Conservation (phyloP, 2,113 vertebrate genomes). For the Microtus ochrogaster region DNA sequence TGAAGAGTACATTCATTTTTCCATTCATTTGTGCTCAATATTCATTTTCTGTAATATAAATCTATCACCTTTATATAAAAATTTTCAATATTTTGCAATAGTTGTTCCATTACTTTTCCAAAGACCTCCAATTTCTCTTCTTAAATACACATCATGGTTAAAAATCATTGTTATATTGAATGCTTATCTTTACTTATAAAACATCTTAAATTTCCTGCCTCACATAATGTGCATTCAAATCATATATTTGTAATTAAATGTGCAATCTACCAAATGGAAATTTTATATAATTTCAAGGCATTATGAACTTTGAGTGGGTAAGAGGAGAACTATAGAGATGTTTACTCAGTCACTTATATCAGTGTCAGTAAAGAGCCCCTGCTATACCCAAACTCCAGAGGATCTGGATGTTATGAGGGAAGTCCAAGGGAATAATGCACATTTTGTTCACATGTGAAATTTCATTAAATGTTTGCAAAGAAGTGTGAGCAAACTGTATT, state of each 20-base stretch:
- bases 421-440: neutral
- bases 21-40: neutral
- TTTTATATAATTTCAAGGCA: slow-evolving; percentile 21
- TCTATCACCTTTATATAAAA: neutral
- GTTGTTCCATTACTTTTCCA: neutral
- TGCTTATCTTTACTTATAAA: neutral
- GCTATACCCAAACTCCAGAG: neutral
- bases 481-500: neutral
- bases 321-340: neutral
- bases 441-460: neutral
- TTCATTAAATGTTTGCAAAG: neutral
- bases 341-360: neutral
- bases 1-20: neutral
- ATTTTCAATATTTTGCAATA: neutral
- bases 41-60: neutral
- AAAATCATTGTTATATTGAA: neutral
- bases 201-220: neutral
- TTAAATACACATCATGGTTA: neutral
- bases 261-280: neutral
- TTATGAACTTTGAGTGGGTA: neutral
- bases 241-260: neutral
- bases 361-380: neutral
- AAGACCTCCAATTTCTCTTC: neutral
- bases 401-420: neutral
- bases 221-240: neutral